phyloP scores from a whole-genome alignment of 2,888 invertebrate genomes.

The Allygus modestus region DNA sequence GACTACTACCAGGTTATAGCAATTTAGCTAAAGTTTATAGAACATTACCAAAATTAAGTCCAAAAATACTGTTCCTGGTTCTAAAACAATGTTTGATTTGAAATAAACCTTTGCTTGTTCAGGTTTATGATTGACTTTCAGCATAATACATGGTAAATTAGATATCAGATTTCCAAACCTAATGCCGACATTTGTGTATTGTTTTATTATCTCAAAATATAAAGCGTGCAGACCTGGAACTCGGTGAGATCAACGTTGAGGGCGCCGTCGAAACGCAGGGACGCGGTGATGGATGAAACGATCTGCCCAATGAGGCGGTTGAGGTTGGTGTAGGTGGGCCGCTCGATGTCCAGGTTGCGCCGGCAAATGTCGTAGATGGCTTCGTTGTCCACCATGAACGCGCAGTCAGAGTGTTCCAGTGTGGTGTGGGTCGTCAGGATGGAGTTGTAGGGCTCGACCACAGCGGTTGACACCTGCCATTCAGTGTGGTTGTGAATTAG shows the following conservation, averaged over 20 bases:
- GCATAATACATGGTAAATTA: too few species aligned
- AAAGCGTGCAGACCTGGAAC: slow-evolving; percentile 81
- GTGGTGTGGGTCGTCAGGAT: slow-evolving; percentile 98
- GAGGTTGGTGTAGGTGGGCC: slow-evolving; percentile 97
- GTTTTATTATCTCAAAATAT: too few species aligned
- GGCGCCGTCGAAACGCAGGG: slow-evolving; percentile 76
- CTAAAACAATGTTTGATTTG: too few species aligned
- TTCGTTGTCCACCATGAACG: slow-evolving; percentile 96
- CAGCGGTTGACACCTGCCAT: slow-evolving; percentile 77
- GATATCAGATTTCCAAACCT: too few species aligned
- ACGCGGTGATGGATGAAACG: slow-evolving; percentile 95
- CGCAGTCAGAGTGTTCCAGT: slow-evolving; percentile 96
- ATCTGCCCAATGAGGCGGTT: slow-evolving; percentile 98
- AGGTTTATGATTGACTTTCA: too few species aligned
- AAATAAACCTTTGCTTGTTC: too few species aligned
- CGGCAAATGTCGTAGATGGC: slow-evolving; percentile 96
- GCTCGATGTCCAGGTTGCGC: slow-evolving; percentile 95
- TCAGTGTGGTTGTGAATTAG: too few species aligned
- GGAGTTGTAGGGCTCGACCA: slow-evolving; percentile 96
- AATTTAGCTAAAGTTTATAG: too few species aligned
- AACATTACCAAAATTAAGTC: too few species aligned
- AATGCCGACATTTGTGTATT: too few species aligned
- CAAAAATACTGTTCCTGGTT: too few species aligned
- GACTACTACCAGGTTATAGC: too few species aligned
- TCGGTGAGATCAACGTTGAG: slow-evolving; percentile 93